phyloP scores from a whole-genome alignment of 2,888 invertebrate species.

The Scrobipalpa costella region DNA sequence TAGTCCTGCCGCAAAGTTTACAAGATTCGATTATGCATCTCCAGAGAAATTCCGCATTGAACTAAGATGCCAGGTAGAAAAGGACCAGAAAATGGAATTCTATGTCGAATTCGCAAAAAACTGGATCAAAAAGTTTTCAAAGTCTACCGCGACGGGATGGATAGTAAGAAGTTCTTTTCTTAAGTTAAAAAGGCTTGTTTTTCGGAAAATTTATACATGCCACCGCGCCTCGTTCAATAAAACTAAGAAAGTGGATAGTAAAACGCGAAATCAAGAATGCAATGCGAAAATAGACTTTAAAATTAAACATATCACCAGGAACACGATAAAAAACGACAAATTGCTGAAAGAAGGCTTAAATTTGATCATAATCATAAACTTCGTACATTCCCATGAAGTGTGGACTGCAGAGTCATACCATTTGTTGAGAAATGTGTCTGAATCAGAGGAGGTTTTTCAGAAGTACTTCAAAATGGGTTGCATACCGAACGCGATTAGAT shows the following conservation, averaged over 20 bases:
- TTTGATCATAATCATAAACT: constrained; percentile 41
- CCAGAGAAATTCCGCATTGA: constrained; percentile 38
- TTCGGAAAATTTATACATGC: constrained; percentile 44
- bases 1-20: constrained; percentile 38
- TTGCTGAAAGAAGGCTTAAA: constrained; percentile 43
- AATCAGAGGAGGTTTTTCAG: constrained; percentile 38
- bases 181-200: constrained; percentile 40
- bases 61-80: constrained; percentile 42
- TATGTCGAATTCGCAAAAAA: constrained; percentile 39
- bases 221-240: constrained; percentile 43
- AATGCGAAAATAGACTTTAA: constrained; percentile 47
- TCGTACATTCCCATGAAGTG: constrained; percentile 44
- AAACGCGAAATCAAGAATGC: constrained; percentile 39
- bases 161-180: constrained; percentile 41
- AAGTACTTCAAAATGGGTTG: constrained; percentile 40
- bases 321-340: constrained; percentile 45
- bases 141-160: constrained; percentile 47
- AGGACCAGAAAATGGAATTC: constrained; percentile 31
- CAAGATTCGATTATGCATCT: constrained; percentile 41
- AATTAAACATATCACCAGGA: constrained; percentile 43
- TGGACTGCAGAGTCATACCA: constrained; percentile 34
- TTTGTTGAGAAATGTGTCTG: constrained; percentile 37
- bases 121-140: constrained; percentile 47
- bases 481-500: constrained; percentile 34
- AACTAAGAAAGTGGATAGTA: constrained; percentile 27